Base-by-base conservation (phyloP, 1,140 invertebrate genomes). In the Carposina sasakii region DNA sequence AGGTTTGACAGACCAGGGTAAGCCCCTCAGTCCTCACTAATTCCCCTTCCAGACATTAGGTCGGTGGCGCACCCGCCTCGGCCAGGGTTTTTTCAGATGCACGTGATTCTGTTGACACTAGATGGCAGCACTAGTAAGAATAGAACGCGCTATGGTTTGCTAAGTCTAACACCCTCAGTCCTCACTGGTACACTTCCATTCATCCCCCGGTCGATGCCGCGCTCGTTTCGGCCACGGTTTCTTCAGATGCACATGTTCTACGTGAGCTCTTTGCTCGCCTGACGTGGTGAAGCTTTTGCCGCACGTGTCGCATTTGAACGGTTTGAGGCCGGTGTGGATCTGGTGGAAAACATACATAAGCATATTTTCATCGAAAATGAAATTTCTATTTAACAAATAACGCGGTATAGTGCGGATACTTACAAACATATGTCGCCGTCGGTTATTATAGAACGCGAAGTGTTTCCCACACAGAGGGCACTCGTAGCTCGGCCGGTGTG, bases 301-400 rank as follows among this genome's bases (percentile, higher is more conserved):
- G 67, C 94, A 95, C 10, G 93, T 89, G 67, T 93, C 92, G 57
- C 93, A 95, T n/a, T 88, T 71, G 63, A 89, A 94, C 2, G 92
- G 91, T 61, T 94, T 94, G 45, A 92, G 89, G 0, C 92, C 91
- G 0, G 90, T 92, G 67, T 95, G 93, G 65, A 93, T 93, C 24
- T 91, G 84, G 48, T 89, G 78, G n/a, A 8, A 37, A 37, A 3
- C 2, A 28, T 28, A 28, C 12, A 28, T 28, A 56, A 42, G 34
- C 4, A 15, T 22, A 15, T 21, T 17, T 9, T 5, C 10, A 10
- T 37, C 34, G 9, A 23, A 10, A 42, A 9, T 39, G 5, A 20
- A 19, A 22, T 9, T 20, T 17, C 5, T 6, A 5, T 17, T 40
- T 28, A 37, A n/a, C n/a, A n/a, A n/a, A n/a, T 17, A 20, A 20